These are phyloP conservation scores for Strix uralensis DNA, from an alignment of 2,113 vertebrate genomes.

Conservation along the genomic window DNA sequence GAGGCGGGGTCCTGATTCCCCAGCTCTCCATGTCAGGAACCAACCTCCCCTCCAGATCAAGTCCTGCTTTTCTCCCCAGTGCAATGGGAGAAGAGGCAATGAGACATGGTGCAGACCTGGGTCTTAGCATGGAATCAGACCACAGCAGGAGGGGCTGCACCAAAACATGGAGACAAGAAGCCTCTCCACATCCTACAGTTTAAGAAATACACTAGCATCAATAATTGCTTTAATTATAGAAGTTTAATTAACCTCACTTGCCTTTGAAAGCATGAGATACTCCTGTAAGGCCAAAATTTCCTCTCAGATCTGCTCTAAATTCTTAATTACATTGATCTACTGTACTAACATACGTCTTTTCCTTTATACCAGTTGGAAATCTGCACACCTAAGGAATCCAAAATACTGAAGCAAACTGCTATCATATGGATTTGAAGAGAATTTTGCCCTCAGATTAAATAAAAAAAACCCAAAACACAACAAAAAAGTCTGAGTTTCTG, in stretches of 20 bases:
- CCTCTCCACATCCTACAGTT: neutral
- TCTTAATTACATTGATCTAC: conserved; percentile 25
- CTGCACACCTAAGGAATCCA: neutral
- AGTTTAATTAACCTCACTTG: neutral
- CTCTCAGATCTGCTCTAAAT: neutral
- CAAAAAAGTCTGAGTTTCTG: conserved; percentile 31
- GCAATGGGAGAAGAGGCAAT: neutral
- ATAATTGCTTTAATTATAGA: conserved; percentile 22
- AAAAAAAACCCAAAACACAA: neutral
- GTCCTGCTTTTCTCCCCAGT: neutral
- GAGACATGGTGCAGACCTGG: neutral
- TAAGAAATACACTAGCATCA: neutral
- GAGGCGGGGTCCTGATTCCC: neutral
- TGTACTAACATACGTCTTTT: neutral
- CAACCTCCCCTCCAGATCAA: neutral
- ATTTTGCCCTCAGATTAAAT: neutral
- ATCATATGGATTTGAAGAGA: neutral
- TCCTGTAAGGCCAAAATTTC: conserved; percentile 12
- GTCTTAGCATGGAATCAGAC: neutral
- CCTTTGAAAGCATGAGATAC: neutral
- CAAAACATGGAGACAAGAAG: neutral
- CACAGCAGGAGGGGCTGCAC: neutral
- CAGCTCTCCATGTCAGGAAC: neutral
- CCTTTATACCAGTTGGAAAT: neutral
- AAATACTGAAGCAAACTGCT: neutral